Evolutionary conservation across 2,888 invertebrate genomes (phyloP), one percentile per base, ranked within the genome.

Genomic region (Leuctra nigra): DNA sequence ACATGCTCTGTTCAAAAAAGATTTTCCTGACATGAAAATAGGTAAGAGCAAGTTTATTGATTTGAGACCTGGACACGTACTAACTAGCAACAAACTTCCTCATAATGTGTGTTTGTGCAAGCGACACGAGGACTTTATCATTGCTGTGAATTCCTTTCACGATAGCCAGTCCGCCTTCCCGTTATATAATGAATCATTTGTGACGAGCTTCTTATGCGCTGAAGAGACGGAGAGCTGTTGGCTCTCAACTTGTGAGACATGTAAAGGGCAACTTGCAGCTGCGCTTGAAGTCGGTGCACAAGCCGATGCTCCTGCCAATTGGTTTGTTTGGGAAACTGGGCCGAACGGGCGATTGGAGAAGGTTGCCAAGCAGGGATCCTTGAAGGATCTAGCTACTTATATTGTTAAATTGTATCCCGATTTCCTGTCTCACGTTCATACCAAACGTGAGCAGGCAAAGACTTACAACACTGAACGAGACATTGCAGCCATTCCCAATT

Each of bases 41-140:
- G 47, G 46, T 1, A 55, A 55, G 35, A 55, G 55, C 18, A 57
- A 57, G 18, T 58, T 59, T 50, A 20, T n/a, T 2, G 52, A 57
- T 35, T 36, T 59, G 1, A 13, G 57, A 16, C 52, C 55, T 2
- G 14, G 29, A 33, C 29, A 59, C 22, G 29, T 57, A n/a, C 14
- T 35, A 11, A 13, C 52, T 23, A 4, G 39, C 11, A 50, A 41
- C 35, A 39, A 48, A 25, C 24, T 57, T 16, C 57, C 55, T 22
- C 57, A 59, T 24, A 57, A 54, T 54, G 52, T 59, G n/a, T 57
- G 55, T 36, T 20, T 59, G 4, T 59, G 57, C 24, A 58, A 50
- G 33, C 53, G 57, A 18, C 59, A 59, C 29, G 39, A 44, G 22
- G 54, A 54, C 33, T 54, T 59, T 14, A 57, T 46, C 20, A 1